Percentiles rank a stretch among this genome's conserved stretches.
Evolutionary conservation across 2,888 invertebrate genomes (phyloP).

Genomic region (Argyresthia albistria): DNA sequence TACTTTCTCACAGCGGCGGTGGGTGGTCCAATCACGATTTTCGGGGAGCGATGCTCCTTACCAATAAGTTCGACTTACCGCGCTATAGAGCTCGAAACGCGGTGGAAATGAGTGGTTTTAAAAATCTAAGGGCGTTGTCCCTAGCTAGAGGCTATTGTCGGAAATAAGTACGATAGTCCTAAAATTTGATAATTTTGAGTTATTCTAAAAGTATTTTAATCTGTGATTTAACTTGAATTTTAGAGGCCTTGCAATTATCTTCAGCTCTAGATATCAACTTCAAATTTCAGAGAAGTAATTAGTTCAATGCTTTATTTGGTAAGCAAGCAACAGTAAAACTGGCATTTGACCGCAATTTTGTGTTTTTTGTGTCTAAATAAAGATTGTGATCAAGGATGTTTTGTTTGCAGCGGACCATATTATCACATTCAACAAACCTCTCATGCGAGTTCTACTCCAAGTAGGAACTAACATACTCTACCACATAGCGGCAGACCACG

Average conservation of each 20-base stretch:
- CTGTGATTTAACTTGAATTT: neutral
- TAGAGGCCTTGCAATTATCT: neutral
- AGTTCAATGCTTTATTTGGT: neutral
- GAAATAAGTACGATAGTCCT: no score
- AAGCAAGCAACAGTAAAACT: neutral
- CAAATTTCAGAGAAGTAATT: neutral
- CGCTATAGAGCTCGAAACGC: slow-evolving; percentile 33
- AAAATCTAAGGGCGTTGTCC: no score
- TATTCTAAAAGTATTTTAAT: no score
- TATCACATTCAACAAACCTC: no score
- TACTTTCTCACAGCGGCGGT: slow-evolving; percentile 59
- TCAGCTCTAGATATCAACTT: neutral
- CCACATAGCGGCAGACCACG: no score
- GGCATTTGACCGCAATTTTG: neutral
- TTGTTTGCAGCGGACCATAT: no score
- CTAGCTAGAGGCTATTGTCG: no score
- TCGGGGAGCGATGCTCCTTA: slow-evolving; percentile 43
- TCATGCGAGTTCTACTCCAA: no score
- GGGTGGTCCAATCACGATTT: slow-evolving; percentile 71
- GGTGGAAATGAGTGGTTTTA: no score
- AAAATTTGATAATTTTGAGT: no score
- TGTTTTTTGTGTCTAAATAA: neutral
- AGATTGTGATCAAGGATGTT: no score
- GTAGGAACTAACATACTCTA: no score
- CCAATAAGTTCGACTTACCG: slow-evolving; percentile 63